These are phyloP conservation scores for Pelmatolapia mariae DNA, from an alignment of 2,113 vertebrate genomes.

Conservation along the genomic window DNA sequence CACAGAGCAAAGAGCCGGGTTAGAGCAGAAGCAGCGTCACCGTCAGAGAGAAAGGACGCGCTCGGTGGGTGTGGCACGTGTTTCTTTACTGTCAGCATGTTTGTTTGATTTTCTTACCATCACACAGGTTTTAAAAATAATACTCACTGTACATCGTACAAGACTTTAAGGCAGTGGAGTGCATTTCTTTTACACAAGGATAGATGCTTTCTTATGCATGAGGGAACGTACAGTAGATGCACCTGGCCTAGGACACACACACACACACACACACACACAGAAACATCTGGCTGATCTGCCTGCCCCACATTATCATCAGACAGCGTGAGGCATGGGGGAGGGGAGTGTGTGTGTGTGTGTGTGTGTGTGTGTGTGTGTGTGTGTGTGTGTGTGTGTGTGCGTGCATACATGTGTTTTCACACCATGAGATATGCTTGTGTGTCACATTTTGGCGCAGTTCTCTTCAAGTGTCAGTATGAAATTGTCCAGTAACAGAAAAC, in stretches of 20 bases:
- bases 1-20: background rate
- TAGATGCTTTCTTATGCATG: background rate
- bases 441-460: accelerated
- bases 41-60: background rate
- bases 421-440: background rate
- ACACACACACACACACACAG: background rate
- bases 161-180: background rate
- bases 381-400: background rate
- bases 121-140: accelerated
- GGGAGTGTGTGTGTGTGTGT: background rate
- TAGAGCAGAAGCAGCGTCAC: background rate
- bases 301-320: conserved; percentile 19
- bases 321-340: background rate
- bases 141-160: accelerated
- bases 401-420: accelerated
- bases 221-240: background rate
- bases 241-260: background rate
- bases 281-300: conserved; percentile 40
- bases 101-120: background rate
- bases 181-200: background rate
- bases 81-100: accelerated
- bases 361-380: background rate
- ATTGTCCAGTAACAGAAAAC: background rate
- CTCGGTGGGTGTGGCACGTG: accelerated
- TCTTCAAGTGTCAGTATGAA: background rate